These are phyloP conservation scores for Lepidochitona cinerea DNA, from an alignment of 2,888 invertebrate species.

Conservation along the genomic window DNA sequence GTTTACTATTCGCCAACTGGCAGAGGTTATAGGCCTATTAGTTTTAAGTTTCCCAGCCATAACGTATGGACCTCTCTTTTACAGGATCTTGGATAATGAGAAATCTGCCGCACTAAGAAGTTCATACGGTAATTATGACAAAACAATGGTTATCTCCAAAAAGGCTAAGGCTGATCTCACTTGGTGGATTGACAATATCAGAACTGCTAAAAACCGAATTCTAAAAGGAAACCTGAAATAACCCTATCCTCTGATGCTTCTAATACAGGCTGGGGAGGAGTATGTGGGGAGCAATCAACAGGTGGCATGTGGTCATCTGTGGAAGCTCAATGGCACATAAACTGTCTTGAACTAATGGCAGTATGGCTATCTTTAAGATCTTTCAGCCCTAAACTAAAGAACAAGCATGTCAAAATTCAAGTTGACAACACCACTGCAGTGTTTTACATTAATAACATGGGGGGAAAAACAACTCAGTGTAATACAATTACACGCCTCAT, in stretches of 20 bases:
- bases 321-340: neutral
- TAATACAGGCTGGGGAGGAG: neutral
- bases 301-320: neutral
- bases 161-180: neutral
- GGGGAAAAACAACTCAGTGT: neutral
- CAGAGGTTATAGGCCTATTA: neutral
- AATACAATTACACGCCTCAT: neutral
- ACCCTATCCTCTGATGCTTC: neutral
- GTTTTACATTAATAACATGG: neutral
- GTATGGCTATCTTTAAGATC: neutral
- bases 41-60: neutral
- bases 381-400: neutral
- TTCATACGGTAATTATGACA: neutral
- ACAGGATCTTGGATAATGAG: neutral
- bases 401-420: neutral
- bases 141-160: neutral
- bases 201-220: neutral
- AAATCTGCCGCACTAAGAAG: neutral
- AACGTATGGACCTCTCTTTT: neutral
- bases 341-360: neutral
- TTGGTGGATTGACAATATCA: neutral
- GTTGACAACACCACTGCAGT: conserved; percentile 5
- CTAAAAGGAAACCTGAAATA: neutral
- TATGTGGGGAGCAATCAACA: neutral
- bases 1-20: neutral